Base-by-base conservation (phyloP, 1,140 invertebrate species). In the Drosophila insularis region DNA sequence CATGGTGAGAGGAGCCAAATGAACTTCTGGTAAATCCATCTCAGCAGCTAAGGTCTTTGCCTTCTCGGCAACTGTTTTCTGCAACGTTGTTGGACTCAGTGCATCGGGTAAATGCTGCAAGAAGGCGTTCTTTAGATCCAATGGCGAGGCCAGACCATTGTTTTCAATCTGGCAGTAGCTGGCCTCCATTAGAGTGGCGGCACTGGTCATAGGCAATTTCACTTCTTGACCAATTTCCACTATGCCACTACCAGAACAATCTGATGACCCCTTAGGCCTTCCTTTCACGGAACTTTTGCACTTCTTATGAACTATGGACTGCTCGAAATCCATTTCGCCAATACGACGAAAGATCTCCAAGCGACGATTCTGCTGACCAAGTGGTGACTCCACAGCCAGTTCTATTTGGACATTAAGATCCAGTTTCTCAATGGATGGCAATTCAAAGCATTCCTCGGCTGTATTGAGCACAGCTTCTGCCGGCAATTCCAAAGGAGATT, bases 381-480 rank as follows among this genome's bases (percentile, higher is more conserved):
- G 11, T 1, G 91, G 85, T 10, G 91, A 92, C 60, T 92, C 89
- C n/a, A 92, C 82, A 19, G 92, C 91, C 17, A 91, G 78, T 63
- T 93, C 74, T 13, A 93, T 81, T 2, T 91, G 81, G 7, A 92
- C 92, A 70, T 92, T 90, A 1, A 93, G 76, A 40, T 93, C 81
- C 2, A 93, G 68, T 6, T 92, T 82, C 60, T 93, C 84, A 6
- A 92, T 91, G 8, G 92, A 81, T 7, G 92, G 91, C 40, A 93
- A 55, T 78, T 94, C 93, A 19, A 93, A 85, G 40, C 93, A 93
- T 81, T 94, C 94, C 71, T 94, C 93, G 0, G 93, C 93, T 39
- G 91, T 92, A 17, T 91, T 81, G 10, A 94, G 68, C 4, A 86
- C 43, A 2, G 73, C 43, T 39, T 90, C 90, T 32, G 81, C 37